These are phyloP conservation scores for Neotoxoptera formosana DNA, from an alignment of 1,140 invertebrate genomes.

Conservation along the genomic window DNA sequence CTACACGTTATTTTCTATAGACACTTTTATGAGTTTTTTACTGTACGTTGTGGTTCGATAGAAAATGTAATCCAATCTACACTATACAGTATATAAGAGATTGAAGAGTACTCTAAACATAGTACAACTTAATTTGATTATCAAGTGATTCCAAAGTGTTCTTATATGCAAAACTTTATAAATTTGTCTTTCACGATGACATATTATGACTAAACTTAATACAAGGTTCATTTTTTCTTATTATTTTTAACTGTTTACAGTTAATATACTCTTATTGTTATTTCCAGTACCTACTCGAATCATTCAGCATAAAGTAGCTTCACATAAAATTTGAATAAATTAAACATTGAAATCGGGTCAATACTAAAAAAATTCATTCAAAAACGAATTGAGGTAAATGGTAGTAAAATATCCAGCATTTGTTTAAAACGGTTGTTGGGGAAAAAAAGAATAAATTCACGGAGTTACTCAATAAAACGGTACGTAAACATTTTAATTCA, in stretches of 20 bases:
- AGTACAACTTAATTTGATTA: background rate
- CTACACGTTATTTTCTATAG: background rate
- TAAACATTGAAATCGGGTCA: background rate
- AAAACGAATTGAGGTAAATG: background rate
- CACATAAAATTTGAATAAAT: background rate
- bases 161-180: background rate
- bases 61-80: conserved; percentile 12
- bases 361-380: background rate
- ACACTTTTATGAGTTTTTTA: background rate
- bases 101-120: background rate
- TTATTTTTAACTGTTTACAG: background rate
- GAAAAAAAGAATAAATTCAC: no score
- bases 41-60: background rate
- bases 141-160: background rate
- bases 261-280: background rate
- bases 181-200: background rate
- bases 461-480: no score
- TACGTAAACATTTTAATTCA: no score
- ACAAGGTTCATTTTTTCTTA: background rate
- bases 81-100: background rate
- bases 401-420: background rate
- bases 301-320: background rate
- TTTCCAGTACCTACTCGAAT: background rate
- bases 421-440: background rate
- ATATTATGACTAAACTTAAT: background rate